These are phyloP conservation scores for Zaprionus lineosus DNA, from an alignment of 2,888 invertebrate genomes.

Conservation along the genomic window DNA sequence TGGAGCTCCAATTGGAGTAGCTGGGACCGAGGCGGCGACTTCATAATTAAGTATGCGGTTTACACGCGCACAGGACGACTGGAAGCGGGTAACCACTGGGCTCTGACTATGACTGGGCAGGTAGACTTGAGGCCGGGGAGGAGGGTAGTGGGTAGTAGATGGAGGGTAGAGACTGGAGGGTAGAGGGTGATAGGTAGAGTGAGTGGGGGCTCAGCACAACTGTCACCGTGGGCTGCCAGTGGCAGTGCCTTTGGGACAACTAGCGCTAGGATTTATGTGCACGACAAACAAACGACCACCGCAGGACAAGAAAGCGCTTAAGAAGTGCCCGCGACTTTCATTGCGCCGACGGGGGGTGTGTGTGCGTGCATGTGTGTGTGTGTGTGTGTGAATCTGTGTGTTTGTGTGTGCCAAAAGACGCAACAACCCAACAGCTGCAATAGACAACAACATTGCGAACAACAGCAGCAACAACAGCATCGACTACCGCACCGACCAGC, in stretches of 20 bases:
- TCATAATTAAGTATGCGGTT: conserved; percentile 78
- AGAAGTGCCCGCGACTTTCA: conserved; percentile 53
- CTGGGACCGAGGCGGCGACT: conserved; percentile 46
- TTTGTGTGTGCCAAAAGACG: conserved; percentile 28
- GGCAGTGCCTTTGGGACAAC: conserved; percentile 80
- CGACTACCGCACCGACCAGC: conserved; percentile 44
- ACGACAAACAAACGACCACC: conserved; percentile 81
- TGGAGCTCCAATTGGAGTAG: background rate
- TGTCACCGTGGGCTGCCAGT: conserved; percentile 73
- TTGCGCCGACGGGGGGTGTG: background rate
- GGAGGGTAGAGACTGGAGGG: background rate
- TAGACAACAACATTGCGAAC: conserved; percentile 50
- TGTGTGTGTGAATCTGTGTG: background rate
- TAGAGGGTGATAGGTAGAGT: background rate
- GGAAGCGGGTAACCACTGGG: conserved; percentile 42
- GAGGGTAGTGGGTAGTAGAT: background rate
- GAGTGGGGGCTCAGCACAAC: conserved; percentile 38
- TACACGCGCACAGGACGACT: conserved; percentile 48
- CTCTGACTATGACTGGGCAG: conserved; percentile 49
- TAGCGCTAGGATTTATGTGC: conserved; percentile 79
- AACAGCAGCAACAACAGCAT: conserved; percentile 1
- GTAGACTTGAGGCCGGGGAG: conserved; percentile 15
- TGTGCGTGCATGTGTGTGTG: background rate
- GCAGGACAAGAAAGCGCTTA: conserved; percentile 80
- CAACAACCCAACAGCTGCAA: conserved; percentile 72